Base-by-base conservation (phyloP, 2,113 vertebrate genomes). In the Furnarius figulus region DNA sequence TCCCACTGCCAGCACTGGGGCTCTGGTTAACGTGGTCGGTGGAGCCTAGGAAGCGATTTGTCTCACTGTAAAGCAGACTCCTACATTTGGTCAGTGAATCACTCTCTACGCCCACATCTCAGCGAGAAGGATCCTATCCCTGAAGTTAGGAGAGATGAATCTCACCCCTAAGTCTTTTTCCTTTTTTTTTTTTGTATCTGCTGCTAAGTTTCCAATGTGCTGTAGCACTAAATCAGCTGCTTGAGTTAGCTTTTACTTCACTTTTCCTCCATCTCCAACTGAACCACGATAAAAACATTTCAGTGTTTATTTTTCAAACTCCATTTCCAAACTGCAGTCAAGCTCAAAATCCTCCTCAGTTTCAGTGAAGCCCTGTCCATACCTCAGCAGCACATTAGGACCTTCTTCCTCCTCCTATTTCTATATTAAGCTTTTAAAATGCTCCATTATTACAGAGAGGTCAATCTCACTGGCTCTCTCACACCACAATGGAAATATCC, bases 61-160 rank as follows among this genome's bases (percentile, higher is more conserved):
- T 97, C 96, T 97, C 96, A 87, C 94, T 95, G 89, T n/a, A 95
- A 89, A 96, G 96, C 95, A 95, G 93, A 97, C 96, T 96, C 96
- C 96, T 97, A 97, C 96, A 18, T 92, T 50, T 96, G 96, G 96
- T 95, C 96, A 97, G 95, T 97, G 96, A 97, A 91, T 97, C 96
- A 97, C 94, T 95, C 89, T 92, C 4, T 18, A 92, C 96, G 8
- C 96, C 96, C 91, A 97, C 96, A 75, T 85, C 89, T 95, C 89
- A 87, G 91, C 53, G 67, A 95, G 84, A 96, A 75, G 86, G 91
- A 97, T 77, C 96, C 94, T 95, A 84, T 92, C 95, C 73, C 68
- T 53, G 89, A 92, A 97, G 93, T 85, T 95, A 56, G 86, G 84
- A 92, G 89, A 90, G 84, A 92, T 72, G 80, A 95, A 95, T 95